Evolutionary conservation across 2,888 invertebrate genomes (phyloP).

Genomic region (Coelinius sp.): DNA sequence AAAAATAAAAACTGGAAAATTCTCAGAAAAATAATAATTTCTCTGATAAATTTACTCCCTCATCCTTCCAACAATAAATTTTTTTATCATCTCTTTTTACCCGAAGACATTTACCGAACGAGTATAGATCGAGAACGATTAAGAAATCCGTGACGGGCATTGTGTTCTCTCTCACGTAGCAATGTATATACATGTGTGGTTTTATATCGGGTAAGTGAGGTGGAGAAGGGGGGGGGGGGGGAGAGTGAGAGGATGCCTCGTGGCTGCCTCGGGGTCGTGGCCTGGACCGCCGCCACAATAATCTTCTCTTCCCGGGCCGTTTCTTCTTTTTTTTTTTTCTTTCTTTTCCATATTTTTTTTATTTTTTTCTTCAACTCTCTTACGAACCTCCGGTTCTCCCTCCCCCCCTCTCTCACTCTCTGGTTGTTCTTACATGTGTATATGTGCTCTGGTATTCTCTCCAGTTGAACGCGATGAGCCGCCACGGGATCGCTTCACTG

Average conservation of each 20-base stretch:
- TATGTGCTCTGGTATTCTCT: constrained; percentile 55
- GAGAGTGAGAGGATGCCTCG: constrained; percentile 54
- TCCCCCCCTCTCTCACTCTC: constrained; percentile 45
- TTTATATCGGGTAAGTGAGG: constrained; percentile 45
- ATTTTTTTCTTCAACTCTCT: too few species aligned
- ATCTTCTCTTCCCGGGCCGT: constrained; percentile 52
- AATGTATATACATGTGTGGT: constrained; percentile 50
- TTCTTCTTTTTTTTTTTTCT: not conserved
- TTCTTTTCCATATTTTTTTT: too few species aligned
- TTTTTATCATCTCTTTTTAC: not conserved
- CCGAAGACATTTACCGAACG: constrained; percentile 24
- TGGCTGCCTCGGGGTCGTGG: constrained; percentile 68
- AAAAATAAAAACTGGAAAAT: too few species aligned
- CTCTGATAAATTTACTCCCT: not conserved
- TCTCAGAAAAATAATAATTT: not conserved
- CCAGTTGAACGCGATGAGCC: constrained; percentile 35
- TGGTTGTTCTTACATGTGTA: constrained; percentile 35
- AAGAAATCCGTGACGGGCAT: constrained; percentile 69
- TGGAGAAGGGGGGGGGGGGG: constrained; percentile 49
- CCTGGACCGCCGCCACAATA: constrained; percentile 64
- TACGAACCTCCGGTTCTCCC: constrained; percentile 38
- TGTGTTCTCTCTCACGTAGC: constrained; percentile 58
- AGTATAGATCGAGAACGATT: constrained; percentile 61
- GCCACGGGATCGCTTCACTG: constrained; percentile 11
- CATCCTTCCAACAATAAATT: not conserved